These are phyloP conservation scores for Trichosurus vulpecula DNA, from an alignment of 2,797 vertebrate species.

Conservation along the genomic window DNA sequence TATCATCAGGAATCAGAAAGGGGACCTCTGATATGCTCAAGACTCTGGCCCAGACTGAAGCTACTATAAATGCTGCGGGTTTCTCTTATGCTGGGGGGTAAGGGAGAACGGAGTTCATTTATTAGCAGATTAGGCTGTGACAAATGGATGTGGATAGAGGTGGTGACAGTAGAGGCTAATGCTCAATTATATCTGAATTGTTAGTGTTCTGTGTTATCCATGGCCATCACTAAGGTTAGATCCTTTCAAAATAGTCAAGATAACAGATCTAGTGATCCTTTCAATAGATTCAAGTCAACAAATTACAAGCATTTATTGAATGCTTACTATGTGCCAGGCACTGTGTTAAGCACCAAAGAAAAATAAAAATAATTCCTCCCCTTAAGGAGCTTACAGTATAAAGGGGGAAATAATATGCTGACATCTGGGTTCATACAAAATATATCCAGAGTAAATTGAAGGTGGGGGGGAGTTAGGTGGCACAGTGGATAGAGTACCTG, in stretches of 20 bases:
- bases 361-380: slow-evolving; percentile 5
- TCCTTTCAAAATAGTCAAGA: background rate
- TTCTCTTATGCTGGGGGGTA: background rate
- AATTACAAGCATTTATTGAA: background rate
- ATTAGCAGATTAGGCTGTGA: background rate
- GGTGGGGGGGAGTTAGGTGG: background rate
- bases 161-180: background rate
- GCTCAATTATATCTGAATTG: background rate
- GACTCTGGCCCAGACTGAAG: background rate
- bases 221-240: background rate
- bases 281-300: background rate
- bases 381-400: background rate
- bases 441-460: background rate
- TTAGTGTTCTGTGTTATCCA: background rate
- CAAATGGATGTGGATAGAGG: too few species aligned
- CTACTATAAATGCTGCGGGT: background rate
- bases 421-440: background rate
- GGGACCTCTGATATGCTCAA: background rate
- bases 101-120: background rate
- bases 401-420: background rate
- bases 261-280: background rate
- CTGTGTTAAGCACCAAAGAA: background rate
- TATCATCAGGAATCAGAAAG: background rate
- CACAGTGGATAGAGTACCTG: background rate
- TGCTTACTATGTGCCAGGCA: background rate